A percentile compares a stretch with the other conserved stretches of the same genome.
Conservation (phyloP, 1,140 invertebrate species). For the Aphaenogaster floridana region DNA sequence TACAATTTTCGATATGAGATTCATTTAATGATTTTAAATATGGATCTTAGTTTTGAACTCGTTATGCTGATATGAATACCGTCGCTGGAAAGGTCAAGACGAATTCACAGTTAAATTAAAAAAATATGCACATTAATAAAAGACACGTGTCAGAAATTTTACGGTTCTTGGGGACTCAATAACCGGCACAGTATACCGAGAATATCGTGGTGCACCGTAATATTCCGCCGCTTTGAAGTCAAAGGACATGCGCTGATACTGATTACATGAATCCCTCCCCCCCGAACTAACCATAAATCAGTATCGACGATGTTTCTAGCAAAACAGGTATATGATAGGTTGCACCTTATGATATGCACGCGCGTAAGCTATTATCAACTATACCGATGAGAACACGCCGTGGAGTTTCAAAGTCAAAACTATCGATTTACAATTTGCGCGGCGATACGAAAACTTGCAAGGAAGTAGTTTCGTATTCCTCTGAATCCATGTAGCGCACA, state of each 20-base stretch:
- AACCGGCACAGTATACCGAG: neutral
- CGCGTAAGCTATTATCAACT: conserved; percentile 13
- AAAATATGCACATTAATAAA: neutral
- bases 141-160: neutral
- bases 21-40: neutral
- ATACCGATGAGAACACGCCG: neutral
- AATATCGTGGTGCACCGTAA: conserved; percentile 20
- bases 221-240: conserved; percentile 50
- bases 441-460: neutral
- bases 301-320: conserved; percentile 32
- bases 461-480: neutral
- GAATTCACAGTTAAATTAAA: neutral
- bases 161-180: neutral
- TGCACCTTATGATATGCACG: neutral
- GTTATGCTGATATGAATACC: neutral
- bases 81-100: neutral
- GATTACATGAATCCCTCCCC: conserved; percentile 41
- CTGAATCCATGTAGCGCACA: neutral
- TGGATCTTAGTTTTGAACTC: neutral
- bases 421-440: conserved; percentile 11
- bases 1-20: neutral
- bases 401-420: neutral
- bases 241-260: conserved; percentile 30
- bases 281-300: conserved; percentile 45
- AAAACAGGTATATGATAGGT: conserved; percentile 11